Conservation (phyloP, 1,140 invertebrate genomes). For the Neelides sp. region DNA sequence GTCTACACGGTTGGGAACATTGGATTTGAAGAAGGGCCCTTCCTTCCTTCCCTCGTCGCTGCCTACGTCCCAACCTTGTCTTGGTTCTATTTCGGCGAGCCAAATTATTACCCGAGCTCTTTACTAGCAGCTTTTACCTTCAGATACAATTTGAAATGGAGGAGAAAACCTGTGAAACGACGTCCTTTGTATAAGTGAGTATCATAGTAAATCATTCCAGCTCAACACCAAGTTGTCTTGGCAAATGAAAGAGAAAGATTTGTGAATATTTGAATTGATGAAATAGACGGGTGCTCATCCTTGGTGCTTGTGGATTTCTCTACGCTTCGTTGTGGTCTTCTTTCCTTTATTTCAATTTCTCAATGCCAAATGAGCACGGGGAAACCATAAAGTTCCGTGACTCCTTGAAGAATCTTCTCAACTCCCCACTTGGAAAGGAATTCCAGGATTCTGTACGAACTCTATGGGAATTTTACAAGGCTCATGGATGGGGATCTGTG, state of each 20-base stretch:
- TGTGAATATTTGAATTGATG: background rate
- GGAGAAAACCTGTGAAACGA: slow-evolving; percentile 45
- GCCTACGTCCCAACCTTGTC: slow-evolving; percentile 52
- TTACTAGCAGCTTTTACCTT: slow-evolving; percentile 50
- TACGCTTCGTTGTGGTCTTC: slow-evolving; percentile 61
- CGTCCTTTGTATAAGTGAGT: slow-evolving; percentile 38
- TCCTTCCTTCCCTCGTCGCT: slow-evolving; percentile 53
- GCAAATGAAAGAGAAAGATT: background rate
- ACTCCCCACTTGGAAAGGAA: slow-evolving; percentile 64
- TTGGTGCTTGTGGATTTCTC: slow-evolving; percentile 48
- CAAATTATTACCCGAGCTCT: slow-evolving; percentile 50
- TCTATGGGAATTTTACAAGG: slow-evolving; percentile 56
- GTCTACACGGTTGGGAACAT: slow-evolving; percentile 82
- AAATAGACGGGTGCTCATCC: slow-evolving; percentile 34
- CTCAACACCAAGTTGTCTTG: background rate
- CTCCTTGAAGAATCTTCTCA: slow-evolving; percentile 76
- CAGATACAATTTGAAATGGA: slow-evolving; percentile 65
- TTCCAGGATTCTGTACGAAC: slow-evolving; percentile 59
- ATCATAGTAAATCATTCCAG: background rate
- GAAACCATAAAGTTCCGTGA: slow-evolving; percentile 76
- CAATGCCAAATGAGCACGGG: slow-evolving; percentile 68
- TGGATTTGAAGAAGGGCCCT: slow-evolving; percentile 56
- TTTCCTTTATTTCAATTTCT: slow-evolving; percentile 80
- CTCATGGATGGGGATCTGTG: slow-evolving; percentile 63
- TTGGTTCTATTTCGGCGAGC: slow-evolving; percentile 51